Evolutionary conservation across 1,140 invertebrate genomes (phyloP), one percentile per base, ranked within the genome.

Genomic region (Bombus affinis): DNA sequence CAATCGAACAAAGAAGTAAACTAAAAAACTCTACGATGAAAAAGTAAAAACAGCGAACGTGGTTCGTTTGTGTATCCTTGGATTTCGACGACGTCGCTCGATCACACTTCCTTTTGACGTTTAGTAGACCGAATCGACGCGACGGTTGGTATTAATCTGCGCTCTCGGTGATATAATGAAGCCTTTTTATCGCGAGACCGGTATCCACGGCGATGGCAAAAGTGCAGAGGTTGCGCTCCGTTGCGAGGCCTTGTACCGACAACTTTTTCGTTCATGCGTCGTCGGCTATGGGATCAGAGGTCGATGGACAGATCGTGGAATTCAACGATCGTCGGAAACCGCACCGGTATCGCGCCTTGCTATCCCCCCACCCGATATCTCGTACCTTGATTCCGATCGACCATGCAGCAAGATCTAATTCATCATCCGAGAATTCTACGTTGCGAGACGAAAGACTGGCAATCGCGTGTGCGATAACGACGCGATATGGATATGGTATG

Each of bases 291-390:
- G 81, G 89, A 85, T 89, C 89, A 88, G 74, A 90, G 89, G 79
- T 90, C 89, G 71, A 78, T 80, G 82, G 85, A 89, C 89, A 89
- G 89, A 90, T 90, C 82, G 82, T 85, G 88, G 89, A 90, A 90
- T 90, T 87, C 83, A 90, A 78, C 83, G 89, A 89, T 88, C 89
- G 76, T 90, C 71, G 86, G 79, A 85, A 85, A 81, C 39, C 71
- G 70, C 57, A 42, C 12, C 35, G 37, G 15, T 35, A 57, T 35
- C 15, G 28, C 32, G 35, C 35, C 35, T n/a, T 70, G 68, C 28
- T 22, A 22, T 53, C 47, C 47, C 47, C 47, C 47, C 39, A 83
- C n/a, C 3, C 32, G 47, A n/a, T 32, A 3, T 6, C 5, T 44
- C n/a, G n/a, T 47, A n/a, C 37, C 44, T n/a, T 28, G 62, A 39